These are phyloP conservation scores for Diploscapter pachys DNA, from an alignment of 1,140 invertebrate genomes.

Conservation along the genomic window DNA sequence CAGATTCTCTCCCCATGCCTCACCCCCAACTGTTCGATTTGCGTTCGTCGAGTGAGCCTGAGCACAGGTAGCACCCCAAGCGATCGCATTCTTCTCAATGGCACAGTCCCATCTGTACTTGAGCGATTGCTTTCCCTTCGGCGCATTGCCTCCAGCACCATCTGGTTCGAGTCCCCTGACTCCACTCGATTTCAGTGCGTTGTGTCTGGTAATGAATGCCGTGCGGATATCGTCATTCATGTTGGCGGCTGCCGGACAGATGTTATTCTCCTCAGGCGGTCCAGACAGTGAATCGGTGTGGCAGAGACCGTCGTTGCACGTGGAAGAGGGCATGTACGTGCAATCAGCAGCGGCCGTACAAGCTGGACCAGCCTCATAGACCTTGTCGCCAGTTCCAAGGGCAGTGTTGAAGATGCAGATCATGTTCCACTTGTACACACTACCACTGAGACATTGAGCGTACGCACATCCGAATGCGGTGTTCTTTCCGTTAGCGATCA, in stretches of 20 bases:
- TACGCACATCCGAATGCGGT: conserved; percentile 19
- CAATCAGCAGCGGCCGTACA: conserved; percentile 9
- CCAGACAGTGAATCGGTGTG: background rate
- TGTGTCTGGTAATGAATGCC: conserved; percentile 14
- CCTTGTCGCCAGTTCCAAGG: conserved; percentile 1
- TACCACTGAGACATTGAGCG: background rate
- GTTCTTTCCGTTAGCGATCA: conserved; percentile 21
- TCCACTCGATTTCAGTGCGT: conserved; percentile 6
- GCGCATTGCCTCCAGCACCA: conserved; percentile 16
- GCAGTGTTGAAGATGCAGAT: background rate
- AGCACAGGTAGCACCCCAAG: conserved; percentile 10
- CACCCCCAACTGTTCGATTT: background rate
- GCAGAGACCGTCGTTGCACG: conserved; percentile 14
- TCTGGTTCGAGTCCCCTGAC: conserved; percentile 14
- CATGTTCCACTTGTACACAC: background rate
- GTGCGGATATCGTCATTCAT: background rate
- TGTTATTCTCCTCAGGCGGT: conserved; percentile 7
- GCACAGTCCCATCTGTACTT: conserved; percentile 10
- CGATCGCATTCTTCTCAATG: conserved; percentile 11
- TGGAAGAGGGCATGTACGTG: background rate
- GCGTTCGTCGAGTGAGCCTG: conserved; percentile 4
- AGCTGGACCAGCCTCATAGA: conserved; percentile 14
- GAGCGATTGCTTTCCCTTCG: conserved; percentile 10
- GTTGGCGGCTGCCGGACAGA: conserved; percentile 10
- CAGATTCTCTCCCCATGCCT: background rate